Evolutionary conservation across 2,113 vertebrate species (phyloP), one percentile per base, ranked within the genome.

Genomic region (Lycaon pictus): DNA sequence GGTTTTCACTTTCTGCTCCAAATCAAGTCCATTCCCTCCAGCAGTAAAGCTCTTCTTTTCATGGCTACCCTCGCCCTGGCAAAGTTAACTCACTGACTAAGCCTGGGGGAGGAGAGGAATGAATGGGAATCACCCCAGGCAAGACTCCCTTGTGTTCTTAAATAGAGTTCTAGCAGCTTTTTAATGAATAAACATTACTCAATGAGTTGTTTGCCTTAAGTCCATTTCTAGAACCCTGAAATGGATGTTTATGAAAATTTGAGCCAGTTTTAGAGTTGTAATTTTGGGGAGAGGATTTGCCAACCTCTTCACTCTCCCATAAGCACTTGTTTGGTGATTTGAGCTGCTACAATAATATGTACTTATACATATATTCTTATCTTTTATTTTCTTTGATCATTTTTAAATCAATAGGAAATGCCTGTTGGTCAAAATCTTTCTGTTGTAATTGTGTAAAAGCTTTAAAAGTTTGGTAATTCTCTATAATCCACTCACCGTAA

Each of bases 151-250:
- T 82, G 23, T 67, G 22, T 60, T 80, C 51, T 81, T 48, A 48
- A 11, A 55, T 19, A 55, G 5, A 65, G 19, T 37, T 37, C 20
- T 16, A 48, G 74, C n/a, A 83, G 74, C 32, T 86, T 90, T 62
- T 82, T 71, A 86, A 51, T 90, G 63, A 80, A 93, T 65, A 83
- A 95, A 74, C 3, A 56, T 63, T 86, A 15, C 63, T 84, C 35
- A 13, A 69, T 86, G 71, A 90, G 12, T 71, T 88, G 5, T 92
- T 96, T 96, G 35, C 16, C 77, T 92, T 92, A 79, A 92, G 48
- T 65, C 23, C 4, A 77, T 86, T 79, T 72, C 56, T n/a, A 96
- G 67, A 94, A 37, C 8, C 27, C 67, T 71, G 35, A 90, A 92
- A 88, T n/a, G 35, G 10, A 25, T 62, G 67, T 63, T 67, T 77